These are phyloP conservation scores for Mesaphorura yosii DNA, from an alignment of 1,140 invertebrate genomes.

Conservation along the genomic window DNA sequence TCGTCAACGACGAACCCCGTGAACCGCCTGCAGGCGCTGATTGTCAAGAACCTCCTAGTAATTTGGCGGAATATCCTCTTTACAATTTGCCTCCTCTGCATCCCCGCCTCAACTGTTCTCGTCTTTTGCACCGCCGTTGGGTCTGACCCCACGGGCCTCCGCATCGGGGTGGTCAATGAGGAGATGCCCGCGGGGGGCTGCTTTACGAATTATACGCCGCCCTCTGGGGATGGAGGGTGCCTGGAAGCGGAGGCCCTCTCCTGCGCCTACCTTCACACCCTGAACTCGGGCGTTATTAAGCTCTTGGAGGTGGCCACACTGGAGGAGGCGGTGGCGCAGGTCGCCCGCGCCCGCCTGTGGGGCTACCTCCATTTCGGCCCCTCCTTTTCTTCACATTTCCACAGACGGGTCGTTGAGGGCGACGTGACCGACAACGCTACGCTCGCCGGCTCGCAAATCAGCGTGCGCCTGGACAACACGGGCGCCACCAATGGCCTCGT, in stretches of 20 bases:
- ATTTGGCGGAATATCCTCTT: slow-evolving; percentile 44
- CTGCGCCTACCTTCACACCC: no score
- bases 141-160: slow-evolving; percentile 69
- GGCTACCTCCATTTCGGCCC: slow-evolving; percentile 69
- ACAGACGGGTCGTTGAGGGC: slow-evolving; percentile 55
- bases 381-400: slow-evolving; percentile 70
- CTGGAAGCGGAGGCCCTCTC: background rate
- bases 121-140: slow-evolving; percentile 63
- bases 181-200: slow-evolving; percentile 43
- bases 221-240: background rate
- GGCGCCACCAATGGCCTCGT: background rate
- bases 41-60: slow-evolving; percentile 19
- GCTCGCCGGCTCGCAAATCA: slow-evolving; percentile 63
- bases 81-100: slow-evolving; percentile 81
- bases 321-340: slow-evolving; percentile 55
- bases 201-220: no score
- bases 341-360: slow-evolving; percentile 65
- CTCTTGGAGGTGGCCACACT: no score
- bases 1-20: slow-evolving; percentile 7
- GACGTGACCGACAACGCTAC: slow-evolving; percentile 58
- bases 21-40: slow-evolving; percentile 18
- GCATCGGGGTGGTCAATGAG: slow-evolving; percentile 70
- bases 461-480: slow-evolving; percentile 76
- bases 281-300: no score
- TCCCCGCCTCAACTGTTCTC: slow-evolving; percentile 47